Evolutionary conservation across 2,113 vertebrate species (phyloP).

Genomic region (Ceyx melanurus): DNA sequence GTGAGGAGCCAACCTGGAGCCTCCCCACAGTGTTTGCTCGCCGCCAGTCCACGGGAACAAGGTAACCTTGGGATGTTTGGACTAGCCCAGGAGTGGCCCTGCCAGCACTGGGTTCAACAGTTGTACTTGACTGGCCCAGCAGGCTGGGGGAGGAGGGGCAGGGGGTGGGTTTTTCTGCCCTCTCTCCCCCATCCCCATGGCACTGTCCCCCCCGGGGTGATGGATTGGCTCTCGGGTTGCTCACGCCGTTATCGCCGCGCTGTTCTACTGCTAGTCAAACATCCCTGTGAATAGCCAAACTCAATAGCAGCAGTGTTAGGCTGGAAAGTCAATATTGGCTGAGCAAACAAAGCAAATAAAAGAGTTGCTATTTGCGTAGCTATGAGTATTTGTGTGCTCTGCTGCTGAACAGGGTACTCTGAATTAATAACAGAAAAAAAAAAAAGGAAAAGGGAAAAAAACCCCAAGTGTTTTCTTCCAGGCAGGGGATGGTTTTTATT

Average conservation of each 20-base stretch:
- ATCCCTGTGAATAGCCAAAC: slow-evolving; percentile 84
- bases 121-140: slow-evolving; percentile 25
- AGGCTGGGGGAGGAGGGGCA: neutral
- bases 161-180: neutral
- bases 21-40: neutral
- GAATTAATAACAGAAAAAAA: neutral
- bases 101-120: neutral
- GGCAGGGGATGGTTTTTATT: neutral
- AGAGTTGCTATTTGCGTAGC: slow-evolving; percentile 90
- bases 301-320: slow-evolving; percentile 87
- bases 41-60: neutral
- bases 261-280: slow-evolving; percentile 87
- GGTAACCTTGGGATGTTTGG: slow-evolving; percentile 12
- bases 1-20: neutral
- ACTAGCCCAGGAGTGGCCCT: neutral
- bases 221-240: slow-evolving; percentile 62
- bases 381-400: slow-evolving; percentile 77
- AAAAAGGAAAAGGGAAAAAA: neutral
- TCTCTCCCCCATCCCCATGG: neutral
- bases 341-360: slow-evolving; percentile 86
- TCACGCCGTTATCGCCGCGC: slow-evolving; percentile 73
- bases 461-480: neutral
- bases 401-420: slow-evolving; percentile 58
- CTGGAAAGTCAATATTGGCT: slow-evolving; percentile 92
- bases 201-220: slow-evolving; percentile 54